Conservation (phyloP, 2,797 vertebrate genomes). For the Sandelia bainsii region DNA sequence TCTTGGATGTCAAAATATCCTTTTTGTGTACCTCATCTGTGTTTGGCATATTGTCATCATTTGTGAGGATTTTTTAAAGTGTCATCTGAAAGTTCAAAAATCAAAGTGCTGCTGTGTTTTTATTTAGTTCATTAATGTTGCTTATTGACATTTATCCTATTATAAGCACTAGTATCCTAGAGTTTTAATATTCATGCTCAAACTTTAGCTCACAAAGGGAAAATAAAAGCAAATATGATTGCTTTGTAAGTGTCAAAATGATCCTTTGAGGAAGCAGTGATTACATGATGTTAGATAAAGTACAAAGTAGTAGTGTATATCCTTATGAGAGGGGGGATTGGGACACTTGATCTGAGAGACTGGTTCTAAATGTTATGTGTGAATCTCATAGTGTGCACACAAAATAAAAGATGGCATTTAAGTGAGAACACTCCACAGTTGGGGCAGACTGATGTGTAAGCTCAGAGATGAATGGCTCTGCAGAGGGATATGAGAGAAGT, state of each 20-base stretch:
- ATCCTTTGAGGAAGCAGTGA: slow-evolving; percentile 5
- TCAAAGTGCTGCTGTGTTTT: background rate
- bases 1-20: background rate
- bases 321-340: slow-evolving; percentile 14
- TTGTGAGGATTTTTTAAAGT: background rate
- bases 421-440: slow-evolving; percentile 42
- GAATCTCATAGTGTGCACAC: slow-evolving; percentile 36
- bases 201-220: slow-evolving; percentile 17
- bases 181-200: slow-evolving; percentile 12
- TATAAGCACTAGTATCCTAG: too few relatives aligned
- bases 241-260: slow-evolving; percentile 2
- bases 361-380: slow-evolving; percentile 39
- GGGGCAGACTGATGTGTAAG: slow-evolving; percentile 47
- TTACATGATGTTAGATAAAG: slow-evolving; percentile 28
- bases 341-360: slow-evolving; percentile 32
- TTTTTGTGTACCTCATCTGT: too few relatives aligned
- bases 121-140: background rate
- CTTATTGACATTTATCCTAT: background rate
- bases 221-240: slow-evolving; percentile 32
- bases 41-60: background rate
- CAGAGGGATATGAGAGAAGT: slow-evolving; percentile 53
- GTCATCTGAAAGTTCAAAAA: slow-evolving; percentile 4
- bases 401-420: slow-evolving; percentile 67
- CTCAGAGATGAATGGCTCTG: slow-evolving; percentile 71
- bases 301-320: background rate